Evolutionary conservation across 1,140 invertebrate species (phyloP), one percentile per base, ranked within the genome.

Genomic region (Bilobella aurantiaca): DNA sequence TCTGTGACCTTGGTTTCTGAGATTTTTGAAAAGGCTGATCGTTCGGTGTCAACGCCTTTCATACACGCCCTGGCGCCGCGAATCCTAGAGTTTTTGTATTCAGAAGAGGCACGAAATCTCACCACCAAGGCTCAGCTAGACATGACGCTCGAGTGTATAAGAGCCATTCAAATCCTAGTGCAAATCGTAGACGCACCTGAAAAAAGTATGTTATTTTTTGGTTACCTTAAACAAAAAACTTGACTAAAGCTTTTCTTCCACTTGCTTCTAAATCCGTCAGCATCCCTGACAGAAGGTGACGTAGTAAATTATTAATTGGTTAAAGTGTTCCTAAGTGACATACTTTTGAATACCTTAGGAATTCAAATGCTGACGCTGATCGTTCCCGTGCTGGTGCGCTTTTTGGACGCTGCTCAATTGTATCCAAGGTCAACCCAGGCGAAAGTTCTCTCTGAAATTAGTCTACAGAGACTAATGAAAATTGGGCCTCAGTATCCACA

Each of bases 401-500:
- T 87, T 75, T 78, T 88, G 63, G 87, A 90, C 70, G 81, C 82
- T 60, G 49, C 12, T 82, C 60, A 79, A 96, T 23, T 91, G 95
- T n/a, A 78, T n/a, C 88, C 93, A 67, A 85, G 88, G 73, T 87
- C 89, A 68, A 82, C 96, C 64, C 84, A 91, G 70, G 88, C 87
- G 83, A 66, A 64, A 49, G 46, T 68, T 3, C 80, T 96, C 21
- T 92, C 96, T 78, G 90, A 95, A 66, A 85, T 89, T 73, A 88
- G 89, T 68, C 82, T 97, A 67, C 85, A 91, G 71, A 89, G 87
- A 83, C 81, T 98, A 16, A 92, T 90, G 77, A 88, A 88, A 76
- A 88, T 96, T 74, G 93, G 92, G 31, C 90, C 91, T 1, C 89
- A 89, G 76, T 90, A 93, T 80, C 90, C 90, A 66, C 86, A 90